Conservation (phyloP, 1,140 invertebrate species). For the Nymphalis io region DNA sequence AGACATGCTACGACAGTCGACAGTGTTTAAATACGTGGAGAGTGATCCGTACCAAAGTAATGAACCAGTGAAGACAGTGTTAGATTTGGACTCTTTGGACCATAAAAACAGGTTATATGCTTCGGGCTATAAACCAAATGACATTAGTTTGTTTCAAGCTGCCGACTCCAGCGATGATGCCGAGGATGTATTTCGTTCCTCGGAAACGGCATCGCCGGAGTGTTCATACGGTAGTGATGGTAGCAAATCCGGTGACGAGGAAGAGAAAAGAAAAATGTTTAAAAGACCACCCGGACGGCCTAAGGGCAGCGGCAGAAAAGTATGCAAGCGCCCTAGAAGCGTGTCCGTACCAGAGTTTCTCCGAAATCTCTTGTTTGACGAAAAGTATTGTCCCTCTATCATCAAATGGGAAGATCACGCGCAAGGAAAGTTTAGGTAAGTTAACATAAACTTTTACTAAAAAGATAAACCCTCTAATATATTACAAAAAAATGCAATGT, state of each 20-base stretch:
- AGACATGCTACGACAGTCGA: constrained; percentile 56
- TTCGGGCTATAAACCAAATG: constrained; percentile 61
- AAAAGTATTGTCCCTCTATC: constrained; percentile 88
- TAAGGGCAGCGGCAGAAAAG: constrained; percentile 78
- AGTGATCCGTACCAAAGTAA: constrained; percentile 56
- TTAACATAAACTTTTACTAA: constrained; percentile 20
- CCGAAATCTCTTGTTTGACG: constrained; percentile 88
- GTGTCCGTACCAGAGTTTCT: constrained; percentile 89
- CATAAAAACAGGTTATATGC: constrained; percentile 54
- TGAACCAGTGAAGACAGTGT: constrained; percentile 55
- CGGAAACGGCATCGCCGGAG: constrained; percentile 62
- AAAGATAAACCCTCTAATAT: not conserved
- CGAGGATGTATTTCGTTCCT: constrained; percentile 60
- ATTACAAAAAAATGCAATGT: constrained; percentile 30
- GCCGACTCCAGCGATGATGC: constrained; percentile 67
- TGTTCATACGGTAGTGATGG: constrained; percentile 66
- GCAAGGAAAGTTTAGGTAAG: constrained; percentile 88
- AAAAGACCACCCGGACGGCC: constrained; percentile 73
- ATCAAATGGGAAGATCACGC: constrained; percentile 94
- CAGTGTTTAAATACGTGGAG: constrained; percentile 62
- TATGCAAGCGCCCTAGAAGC: constrained; percentile 85
- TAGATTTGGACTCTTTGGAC: constrained; percentile 63
- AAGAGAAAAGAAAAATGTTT: constrained; percentile 65
- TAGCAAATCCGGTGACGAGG: constrained; percentile 70
- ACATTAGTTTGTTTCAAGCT: constrained; percentile 47